A percentile compares a stretch with the other conserved stretches of the same genome.
These are phyloP conservation scores for Cinara cedri DNA, from an alignment of 2,888 invertebrate genomes.

Conservation along the genomic window DNA sequence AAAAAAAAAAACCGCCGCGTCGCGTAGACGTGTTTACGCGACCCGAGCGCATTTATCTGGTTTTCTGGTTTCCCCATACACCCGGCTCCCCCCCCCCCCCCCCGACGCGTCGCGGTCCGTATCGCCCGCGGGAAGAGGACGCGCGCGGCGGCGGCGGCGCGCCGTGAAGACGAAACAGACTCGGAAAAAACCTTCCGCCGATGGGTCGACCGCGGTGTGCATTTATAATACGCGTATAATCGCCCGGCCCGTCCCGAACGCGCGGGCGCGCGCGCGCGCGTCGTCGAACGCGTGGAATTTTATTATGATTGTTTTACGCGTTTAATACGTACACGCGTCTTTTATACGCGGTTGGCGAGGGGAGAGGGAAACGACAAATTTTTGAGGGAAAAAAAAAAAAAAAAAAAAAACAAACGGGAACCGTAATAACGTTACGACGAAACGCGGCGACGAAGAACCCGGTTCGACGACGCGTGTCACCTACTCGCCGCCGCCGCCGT, in stretches of 20 bases:
- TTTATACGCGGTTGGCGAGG: too few species aligned
- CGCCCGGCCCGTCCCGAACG: too few species aligned
- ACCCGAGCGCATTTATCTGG: conserved; percentile 28
- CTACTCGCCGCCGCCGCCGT: conserved; percentile 12
- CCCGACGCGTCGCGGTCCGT: neutral
- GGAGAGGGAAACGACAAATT: too few species aligned
- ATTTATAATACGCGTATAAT: neutral
- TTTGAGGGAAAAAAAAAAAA: neutral
- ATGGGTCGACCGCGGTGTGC: too few species aligned
- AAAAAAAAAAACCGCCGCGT: neutral
- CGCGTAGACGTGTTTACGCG: too few species aligned
- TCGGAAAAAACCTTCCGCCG: too few species aligned
- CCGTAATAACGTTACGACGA: neutral
- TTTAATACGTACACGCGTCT: conserved; percentile 24
- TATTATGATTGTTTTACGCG: conserved; percentile 19
- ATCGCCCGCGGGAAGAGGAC: neutral
- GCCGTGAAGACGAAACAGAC: neutral
- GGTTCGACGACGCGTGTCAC: conserved; percentile 47
- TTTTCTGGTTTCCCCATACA: conserved; percentile 27
- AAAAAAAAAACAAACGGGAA: too few species aligned
- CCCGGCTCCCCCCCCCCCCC: too few species aligned
- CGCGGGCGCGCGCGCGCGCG: neutral
- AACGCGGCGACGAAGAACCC: conserved; percentile 38
- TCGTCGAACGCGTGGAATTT: conserved; percentile 42
- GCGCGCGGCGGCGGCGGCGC: too few species aligned